Evolutionary conservation across 2,888 invertebrate genomes (phyloP).

Genomic region (Agrilus biguttatus): DNA sequence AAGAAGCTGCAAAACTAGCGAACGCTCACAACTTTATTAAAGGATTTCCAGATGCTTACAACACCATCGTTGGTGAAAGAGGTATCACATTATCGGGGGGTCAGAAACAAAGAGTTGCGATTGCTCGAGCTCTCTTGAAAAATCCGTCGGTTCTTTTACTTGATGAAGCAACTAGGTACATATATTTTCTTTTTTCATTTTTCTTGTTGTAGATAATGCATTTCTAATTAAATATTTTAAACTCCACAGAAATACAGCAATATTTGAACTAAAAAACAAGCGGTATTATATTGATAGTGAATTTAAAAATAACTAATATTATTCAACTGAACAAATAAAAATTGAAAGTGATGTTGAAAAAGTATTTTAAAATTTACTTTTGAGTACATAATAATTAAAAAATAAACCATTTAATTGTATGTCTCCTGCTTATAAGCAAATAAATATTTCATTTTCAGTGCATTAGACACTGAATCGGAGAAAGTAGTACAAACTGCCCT

Average conservation of each 20-base stretch:
- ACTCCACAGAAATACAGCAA: no score
- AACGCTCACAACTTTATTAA: constrained; percentile 86
- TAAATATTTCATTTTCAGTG: constrained; percentile 42
- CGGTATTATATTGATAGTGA: no score
- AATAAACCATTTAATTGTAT: no score
- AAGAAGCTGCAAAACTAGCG: constrained; percentile 68
- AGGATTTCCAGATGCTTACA: constrained; percentile 69
- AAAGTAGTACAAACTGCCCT: constrained; percentile 78
- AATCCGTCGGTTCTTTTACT: constrained; percentile 76
- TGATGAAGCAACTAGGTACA: constrained; percentile 87
- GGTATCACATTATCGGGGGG: constrained; percentile 89
- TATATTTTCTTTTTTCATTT: constrained; percentile 19
- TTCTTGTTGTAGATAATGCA: not conserved
- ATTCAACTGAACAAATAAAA: no score
- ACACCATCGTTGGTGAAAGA: constrained; percentile 78
- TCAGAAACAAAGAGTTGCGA: constrained; percentile 88
- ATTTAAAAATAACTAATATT: no score
- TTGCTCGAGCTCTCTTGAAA: constrained; percentile 85
- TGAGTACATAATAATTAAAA: no score
- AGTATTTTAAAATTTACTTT: no score
- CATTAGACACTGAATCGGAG: constrained; percentile 86
- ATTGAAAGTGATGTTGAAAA: no score
- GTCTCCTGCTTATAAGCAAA: not conserved
- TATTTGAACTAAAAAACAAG: no score
- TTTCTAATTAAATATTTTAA: not conserved